Percentiles rank a stretch among this genome's conserved stretches.
Conservation (phyloP, 2,888 invertebrate genomes). For the Frankliniella fusca region DNA sequence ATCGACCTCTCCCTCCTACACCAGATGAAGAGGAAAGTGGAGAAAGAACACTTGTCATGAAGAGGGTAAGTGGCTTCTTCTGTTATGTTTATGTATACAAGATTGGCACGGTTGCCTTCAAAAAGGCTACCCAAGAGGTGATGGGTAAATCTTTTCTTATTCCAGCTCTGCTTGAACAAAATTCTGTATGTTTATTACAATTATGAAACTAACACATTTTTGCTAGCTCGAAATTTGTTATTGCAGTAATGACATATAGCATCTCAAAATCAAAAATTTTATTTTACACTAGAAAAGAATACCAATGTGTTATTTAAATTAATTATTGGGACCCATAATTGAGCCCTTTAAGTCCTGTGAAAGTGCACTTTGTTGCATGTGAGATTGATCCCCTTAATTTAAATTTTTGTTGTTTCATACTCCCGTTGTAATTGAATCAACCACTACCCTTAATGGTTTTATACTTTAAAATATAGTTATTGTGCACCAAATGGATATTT, state of each 20-base stretch:
- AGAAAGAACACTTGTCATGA: slow-evolving; percentile 86
- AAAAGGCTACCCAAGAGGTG: background rate
- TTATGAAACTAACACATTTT: background rate
- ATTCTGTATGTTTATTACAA: slow-evolving; percentile 30
- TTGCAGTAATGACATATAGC: background rate
- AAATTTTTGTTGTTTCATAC: no score
- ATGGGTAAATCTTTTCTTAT: slow-evolving; percentile 31
- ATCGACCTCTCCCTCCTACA: slow-evolving; percentile 89
- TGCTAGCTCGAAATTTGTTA: background rate
- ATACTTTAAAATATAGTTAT: no score
- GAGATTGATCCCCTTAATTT: background rate
- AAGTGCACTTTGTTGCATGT: background rate
- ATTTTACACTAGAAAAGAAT: background rate
- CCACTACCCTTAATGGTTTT: no score
- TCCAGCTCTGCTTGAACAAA: slow-evolving; percentile 37
- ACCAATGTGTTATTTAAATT: background rate
- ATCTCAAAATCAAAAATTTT: background rate
- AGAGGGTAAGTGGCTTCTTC: slow-evolving; percentile 67
- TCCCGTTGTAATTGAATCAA: no score
- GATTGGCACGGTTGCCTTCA: background rate
- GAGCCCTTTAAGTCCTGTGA: background rate
- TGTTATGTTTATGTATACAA: background rate
- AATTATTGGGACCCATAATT: background rate
- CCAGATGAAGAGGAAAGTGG: slow-evolving; percentile 86
- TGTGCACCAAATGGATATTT: no score